phyloP scores from a whole-genome alignment of 2,888 invertebrate genomes.

The Leptopterna dolabrata region DNA sequence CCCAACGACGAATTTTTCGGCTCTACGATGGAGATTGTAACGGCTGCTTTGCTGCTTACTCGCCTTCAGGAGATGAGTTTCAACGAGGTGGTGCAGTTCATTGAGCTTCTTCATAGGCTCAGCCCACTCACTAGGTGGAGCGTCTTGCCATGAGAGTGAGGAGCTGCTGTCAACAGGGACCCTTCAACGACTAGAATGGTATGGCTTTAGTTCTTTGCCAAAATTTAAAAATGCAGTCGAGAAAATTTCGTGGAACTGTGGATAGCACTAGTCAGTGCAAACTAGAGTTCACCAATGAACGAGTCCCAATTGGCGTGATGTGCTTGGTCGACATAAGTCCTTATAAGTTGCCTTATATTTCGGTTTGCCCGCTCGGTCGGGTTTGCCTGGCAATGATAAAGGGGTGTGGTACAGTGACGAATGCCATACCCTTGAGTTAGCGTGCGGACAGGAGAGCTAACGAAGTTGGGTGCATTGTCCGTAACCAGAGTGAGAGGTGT shows the following conservation, averaged over 20 bases:
- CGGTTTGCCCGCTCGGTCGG: conserved; percentile 64
- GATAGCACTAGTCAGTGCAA: too few relatives aligned
- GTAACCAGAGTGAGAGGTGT: conserved; percentile 3
- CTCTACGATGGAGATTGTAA: conserved; percentile 20
- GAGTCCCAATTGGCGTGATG: conserved; percentile 63
- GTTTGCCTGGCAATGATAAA: conserved; percentile 19
- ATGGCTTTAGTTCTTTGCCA: conserved; percentile 8
- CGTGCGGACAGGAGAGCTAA: conserved; percentile 32
- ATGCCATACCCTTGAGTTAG: conserved; percentile 61
- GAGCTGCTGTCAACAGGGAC: too few relatives aligned
- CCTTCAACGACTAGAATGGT: neutral
- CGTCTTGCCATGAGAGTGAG: too few relatives aligned
- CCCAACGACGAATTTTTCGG: neutral
- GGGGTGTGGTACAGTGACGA: conserved; percentile 63
- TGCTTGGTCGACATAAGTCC: conserved; percentile 55
- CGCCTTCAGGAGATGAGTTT: too few relatives aligned
- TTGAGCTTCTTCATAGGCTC: neutral
- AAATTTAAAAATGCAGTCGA: conserved; percentile 58
- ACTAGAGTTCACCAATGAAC: too few relatives aligned
- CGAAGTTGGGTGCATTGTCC: conserved; percentile 41
- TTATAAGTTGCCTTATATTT: conserved; percentile 65
- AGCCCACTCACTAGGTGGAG: conserved; percentile 6
- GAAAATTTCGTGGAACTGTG: too few relatives aligned
- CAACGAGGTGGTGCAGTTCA: conserved; percentile 26
- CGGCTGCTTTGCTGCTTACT: too few relatives aligned